Evolutionary conservation across 2,113 vertebrate genomes (phyloP).

Genomic region (Onychostoma macrolepis): DNA sequence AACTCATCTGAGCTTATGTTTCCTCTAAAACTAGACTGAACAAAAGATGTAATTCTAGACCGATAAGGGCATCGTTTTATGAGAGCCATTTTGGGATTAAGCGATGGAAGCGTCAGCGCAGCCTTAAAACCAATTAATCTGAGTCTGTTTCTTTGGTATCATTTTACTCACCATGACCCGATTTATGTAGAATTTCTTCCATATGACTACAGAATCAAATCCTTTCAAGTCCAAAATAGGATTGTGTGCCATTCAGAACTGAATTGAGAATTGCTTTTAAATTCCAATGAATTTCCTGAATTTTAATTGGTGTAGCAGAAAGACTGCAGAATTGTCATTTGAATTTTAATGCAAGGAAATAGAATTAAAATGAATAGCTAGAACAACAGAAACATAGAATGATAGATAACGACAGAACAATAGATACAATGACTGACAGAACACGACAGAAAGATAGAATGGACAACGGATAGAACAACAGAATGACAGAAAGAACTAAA

Average conservation of each 20-base stretch:
- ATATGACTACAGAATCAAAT: background rate
- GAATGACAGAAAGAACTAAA: no score
- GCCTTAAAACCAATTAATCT: conserved; percentile 36
- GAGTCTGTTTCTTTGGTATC: background rate
- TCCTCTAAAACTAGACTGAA: conserved; percentile 25
- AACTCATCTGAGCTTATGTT: conserved; percentile 33
- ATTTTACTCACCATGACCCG: background rate
- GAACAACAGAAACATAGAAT: background rate
- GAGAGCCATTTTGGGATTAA: conserved; percentile 30
- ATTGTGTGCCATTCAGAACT: background rate
- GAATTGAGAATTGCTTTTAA: background rate
- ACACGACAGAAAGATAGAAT: no score
- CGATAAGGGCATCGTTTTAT: background rate
- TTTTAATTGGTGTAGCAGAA: background rate
- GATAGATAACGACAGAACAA: background rate
- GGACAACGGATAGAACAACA: no score
- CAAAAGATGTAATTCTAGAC: conserved; percentile 28
- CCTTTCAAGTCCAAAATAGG: background rate
- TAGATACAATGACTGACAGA: background rate
- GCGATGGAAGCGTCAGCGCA: conserved; percentile 13
- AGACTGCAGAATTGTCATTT: background rate
- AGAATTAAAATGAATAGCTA: background rate
- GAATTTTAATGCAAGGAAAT: background rate
- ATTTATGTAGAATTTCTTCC: background rate
- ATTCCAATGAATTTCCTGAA: background rate